Conservation (phyloP, 1,140 invertebrate species). For the Calosoma granatense region DNA sequence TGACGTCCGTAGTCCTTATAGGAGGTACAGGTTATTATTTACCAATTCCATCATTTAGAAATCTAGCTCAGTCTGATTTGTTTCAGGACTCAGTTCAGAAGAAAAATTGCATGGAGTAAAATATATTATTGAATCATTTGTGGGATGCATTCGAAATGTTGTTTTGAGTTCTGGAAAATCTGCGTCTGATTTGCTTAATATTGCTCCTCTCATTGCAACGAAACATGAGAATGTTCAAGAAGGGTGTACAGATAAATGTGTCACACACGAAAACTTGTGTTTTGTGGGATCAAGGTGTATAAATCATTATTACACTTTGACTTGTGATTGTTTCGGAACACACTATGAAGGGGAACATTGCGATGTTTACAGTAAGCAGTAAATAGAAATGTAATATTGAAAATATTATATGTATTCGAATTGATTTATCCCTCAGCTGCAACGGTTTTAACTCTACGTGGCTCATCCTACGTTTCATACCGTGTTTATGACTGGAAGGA, state of each 20-base stretch:
- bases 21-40: conserved; percentile 61
- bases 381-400: neutral
- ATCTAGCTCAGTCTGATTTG: conserved; percentile 12
- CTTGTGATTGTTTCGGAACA: conserved; percentile 86
- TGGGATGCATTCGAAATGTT: conserved; percentile 82
- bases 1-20: conserved; percentile 77
- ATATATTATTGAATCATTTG: conserved; percentile 85
- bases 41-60: conserved; percentile 3
- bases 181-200: conserved; percentile 65
- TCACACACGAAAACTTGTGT: conserved; percentile 68
- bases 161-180: conserved; percentile 72
- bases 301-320: conserved; percentile 77
- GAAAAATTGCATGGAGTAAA: conserved; percentile 77
- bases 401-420: conserved; percentile 15
- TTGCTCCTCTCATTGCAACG: conserved; percentile 67
- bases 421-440: conserved; percentile 51
- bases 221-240: conserved; percentile 80
- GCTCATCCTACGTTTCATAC: conserved; percentile 87
- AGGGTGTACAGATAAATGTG: conserved; percentile 72
- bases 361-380: conserved; percentile 71
- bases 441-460: conserved; percentile 74
- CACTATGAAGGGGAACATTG: conserved; percentile 82
- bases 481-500: conserved; percentile 88
- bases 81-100: conserved; percentile 66
- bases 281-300: conserved; percentile 75